Evolutionary conservation across 2,797 vertebrate genomes (phyloP).

Genomic region (Trichosurus vulpecula): DNA sequence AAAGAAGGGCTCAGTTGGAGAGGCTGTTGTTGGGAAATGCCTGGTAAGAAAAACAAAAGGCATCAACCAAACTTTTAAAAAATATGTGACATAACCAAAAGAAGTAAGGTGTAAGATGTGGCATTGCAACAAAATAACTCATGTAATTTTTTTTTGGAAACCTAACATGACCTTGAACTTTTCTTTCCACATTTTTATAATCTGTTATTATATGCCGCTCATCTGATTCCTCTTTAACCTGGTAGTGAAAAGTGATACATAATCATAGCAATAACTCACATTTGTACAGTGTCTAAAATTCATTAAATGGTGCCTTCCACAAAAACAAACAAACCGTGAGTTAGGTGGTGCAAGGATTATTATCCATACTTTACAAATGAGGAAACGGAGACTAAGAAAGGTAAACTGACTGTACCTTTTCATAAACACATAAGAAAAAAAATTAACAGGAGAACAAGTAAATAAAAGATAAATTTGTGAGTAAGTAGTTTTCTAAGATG

Average conservation of each 20-base stretch:
- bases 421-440: background rate
- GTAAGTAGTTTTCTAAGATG: slow-evolving; percentile 6
- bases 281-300: background rate
- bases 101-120: slow-evolving; percentile 15
- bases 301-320: background rate
- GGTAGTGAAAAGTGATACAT: background rate
- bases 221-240: background rate
- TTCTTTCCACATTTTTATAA: slow-evolving; percentile 5
- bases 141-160: slow-evolving; percentile 43
- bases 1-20: background rate
- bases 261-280: background rate
- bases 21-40: background rate
- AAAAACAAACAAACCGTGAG: background rate
- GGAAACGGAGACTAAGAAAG: background rate
- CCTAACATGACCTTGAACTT: slow-evolving; percentile 16
- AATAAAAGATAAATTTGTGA: slow-evolving; percentile 12
- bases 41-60: background rate
- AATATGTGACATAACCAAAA: background rate
- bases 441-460: background rate
- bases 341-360: background rate
- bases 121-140: slow-evolving; percentile 2
- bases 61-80: background rate
- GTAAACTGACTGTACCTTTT: background rate
- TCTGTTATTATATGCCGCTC: background rate
- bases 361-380: background rate